phyloP scores from a whole-genome alignment of 2,113 vertebrate genomes.

The Balaenoptera acutorostrata region DNA sequence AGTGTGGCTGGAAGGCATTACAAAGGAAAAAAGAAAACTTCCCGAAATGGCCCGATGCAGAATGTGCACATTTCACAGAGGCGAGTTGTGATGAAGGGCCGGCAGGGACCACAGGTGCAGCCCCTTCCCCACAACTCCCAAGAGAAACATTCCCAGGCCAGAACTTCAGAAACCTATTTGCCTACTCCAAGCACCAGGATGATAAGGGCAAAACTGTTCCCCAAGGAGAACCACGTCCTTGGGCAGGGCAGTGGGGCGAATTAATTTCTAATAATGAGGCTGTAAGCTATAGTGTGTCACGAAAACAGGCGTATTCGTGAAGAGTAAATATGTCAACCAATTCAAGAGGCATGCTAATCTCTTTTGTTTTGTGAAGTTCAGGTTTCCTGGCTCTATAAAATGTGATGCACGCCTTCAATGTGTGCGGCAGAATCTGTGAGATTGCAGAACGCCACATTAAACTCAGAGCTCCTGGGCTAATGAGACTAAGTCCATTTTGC shows the following conservation, averaged over 20 bases:
- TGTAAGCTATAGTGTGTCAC: slow-evolving; percentile 34
- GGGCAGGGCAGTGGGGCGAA: slow-evolving; percentile 21
- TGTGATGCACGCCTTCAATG: slow-evolving; percentile 36
- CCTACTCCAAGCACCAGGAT: not conserved
- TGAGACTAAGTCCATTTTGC: slow-evolving; percentile 73
- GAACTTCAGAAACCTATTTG: not conserved
- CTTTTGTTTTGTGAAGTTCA: slow-evolving; percentile 68
- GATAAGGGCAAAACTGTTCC: slow-evolving; percentile 34
- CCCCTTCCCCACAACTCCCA: not conserved
- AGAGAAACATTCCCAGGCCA: not conserved
- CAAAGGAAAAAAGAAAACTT: not conserved
- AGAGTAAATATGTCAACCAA: slow-evolving; percentile 69
- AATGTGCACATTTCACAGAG: not conserved
- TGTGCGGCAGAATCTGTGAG: slow-evolving; percentile 25
- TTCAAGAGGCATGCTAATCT: slow-evolving; percentile 51
- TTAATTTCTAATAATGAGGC: slow-evolving; percentile 61
- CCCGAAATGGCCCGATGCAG: not conserved
- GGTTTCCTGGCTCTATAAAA: slow-evolving; percentile 67
- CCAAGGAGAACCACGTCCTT: slow-evolving; percentile 38
- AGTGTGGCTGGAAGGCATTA: not conserved
- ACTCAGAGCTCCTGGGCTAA: slow-evolving; percentile 67
- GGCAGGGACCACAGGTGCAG: not conserved
- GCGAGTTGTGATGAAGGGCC: not conserved
- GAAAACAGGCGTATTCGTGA: slow-evolving; percentile 48
- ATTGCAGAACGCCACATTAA: slow-evolving; percentile 73